Conservation (phyloP, 2,797 vertebrate species). For the Halcyon smyrnensis region DNA sequence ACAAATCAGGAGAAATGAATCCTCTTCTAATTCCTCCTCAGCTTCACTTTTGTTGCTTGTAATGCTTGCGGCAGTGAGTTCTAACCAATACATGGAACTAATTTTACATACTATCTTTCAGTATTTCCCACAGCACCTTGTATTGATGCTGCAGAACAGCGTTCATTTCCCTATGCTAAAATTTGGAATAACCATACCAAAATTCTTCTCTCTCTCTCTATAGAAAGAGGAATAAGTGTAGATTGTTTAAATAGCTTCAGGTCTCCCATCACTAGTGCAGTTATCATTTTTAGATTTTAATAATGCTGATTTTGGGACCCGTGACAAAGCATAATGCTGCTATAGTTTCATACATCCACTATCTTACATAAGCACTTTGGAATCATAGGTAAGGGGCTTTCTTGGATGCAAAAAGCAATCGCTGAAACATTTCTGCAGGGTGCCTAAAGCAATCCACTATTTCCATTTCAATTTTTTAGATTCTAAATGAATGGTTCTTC, state of each 20-base stretch:
- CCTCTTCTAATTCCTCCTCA: background rate
- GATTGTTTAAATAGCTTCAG: background rate
- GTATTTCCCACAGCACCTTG: background rate
- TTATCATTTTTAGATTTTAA: background rate
- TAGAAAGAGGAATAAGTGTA: background rate
- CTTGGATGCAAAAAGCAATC: background rate
- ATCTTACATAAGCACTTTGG: background rate
- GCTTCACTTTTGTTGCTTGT: background rate
- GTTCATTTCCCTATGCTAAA: background rate
- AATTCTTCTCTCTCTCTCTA: background rate
- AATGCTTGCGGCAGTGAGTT: background rate
- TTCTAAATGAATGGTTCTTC: background rate
- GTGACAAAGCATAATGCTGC: background rate
- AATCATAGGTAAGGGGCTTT: background rate
- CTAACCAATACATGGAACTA: background rate
- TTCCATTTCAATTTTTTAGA: background rate
- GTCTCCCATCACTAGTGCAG: background rate
- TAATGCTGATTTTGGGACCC: background rate
- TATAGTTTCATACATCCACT: background rate
- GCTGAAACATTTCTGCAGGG: background rate
- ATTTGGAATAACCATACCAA: background rate
- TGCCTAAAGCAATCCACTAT: background rate
- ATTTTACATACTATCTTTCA: background rate
- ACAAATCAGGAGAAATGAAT: background rate
- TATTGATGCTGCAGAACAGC: background rate